Percentiles rank a stretch among this genome's conserved stretches.
Evolutionary conservation across 2,797 vertebrate genomes (phyloP).

Genomic region (Aselliscus stoliczkanus): DNA sequence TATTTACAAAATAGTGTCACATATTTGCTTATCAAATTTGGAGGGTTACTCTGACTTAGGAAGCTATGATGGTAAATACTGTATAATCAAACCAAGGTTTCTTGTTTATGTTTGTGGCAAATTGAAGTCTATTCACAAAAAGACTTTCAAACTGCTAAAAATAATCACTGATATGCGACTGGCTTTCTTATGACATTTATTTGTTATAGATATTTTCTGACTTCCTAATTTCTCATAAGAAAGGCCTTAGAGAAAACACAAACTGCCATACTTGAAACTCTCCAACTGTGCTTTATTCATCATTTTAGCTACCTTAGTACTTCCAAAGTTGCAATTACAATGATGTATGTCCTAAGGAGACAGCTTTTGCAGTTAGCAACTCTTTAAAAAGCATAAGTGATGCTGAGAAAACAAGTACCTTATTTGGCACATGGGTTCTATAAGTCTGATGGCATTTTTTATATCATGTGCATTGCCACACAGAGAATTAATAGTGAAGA

Average conservation of each 20-base stretch:
- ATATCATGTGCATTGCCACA: not conserved
- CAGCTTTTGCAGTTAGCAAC: not conserved
- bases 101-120: not conserved
- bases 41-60: not conserved
- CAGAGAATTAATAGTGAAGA: not conserved
- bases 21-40: not conserved
- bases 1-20: not conserved
- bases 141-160: not conserved
- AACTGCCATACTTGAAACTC: not conserved
- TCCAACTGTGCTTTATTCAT: not conserved
- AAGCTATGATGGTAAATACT: not conserved
- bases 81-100: not conserved
- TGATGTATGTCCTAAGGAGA: not conserved
- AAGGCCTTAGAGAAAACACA: not conserved
- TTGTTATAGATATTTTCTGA: not conserved
- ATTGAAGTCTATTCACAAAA: slow-evolving; percentile 12
- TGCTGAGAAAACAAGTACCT: not conserved
- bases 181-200: not conserved
- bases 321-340: not conserved
- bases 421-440: not conserved
- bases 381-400: not conserved
- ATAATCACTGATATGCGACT: not conserved
- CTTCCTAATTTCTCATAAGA: not conserved
- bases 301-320: not conserved
- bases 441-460: not conserved